Percentiles rank a stretch among this genome's conserved stretches.
Evolutionary conservation across 2,113 vertebrate genomes (phyloP).

Genomic region (Struthio camelus): DNA sequence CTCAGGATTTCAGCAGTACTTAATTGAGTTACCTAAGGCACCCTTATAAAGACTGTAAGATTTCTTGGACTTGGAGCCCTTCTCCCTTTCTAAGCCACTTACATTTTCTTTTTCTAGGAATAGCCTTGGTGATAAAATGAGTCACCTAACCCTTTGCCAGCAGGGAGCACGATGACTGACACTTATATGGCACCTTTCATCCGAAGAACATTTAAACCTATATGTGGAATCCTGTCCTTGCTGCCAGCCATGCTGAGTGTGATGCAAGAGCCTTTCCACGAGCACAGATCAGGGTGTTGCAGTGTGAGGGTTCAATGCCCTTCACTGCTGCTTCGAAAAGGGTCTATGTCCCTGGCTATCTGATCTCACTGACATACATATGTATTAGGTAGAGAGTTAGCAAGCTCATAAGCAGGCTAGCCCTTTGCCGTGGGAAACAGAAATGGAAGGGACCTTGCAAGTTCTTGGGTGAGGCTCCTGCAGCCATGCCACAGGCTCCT

Average conservation of each 20-base stretch:
- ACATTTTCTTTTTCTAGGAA: slow-evolving; percentile 61
- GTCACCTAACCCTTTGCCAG: slow-evolving; percentile 27
- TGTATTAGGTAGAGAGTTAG: not conserved
- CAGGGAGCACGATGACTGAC: slow-evolving; percentile 22
- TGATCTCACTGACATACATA: not conserved
- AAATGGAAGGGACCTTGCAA: not conserved
- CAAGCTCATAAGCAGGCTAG: not conserved
- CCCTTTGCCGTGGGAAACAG: not conserved
- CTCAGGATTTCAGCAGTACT: not conserved
- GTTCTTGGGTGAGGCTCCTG: not conserved
- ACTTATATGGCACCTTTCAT: not conserved
- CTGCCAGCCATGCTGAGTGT: not conserved
- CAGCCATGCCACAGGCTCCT: not conserved
- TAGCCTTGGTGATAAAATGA: slow-evolving; percentile 36
- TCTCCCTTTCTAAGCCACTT: slow-evolving; percentile 29
- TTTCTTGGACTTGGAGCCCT: slow-evolving; percentile 19
- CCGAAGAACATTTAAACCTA: not conserved
- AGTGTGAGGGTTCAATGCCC: not conserved
- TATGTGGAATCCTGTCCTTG: slow-evolving; percentile 3
- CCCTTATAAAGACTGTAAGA: not conserved
- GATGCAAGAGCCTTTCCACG: not conserved
- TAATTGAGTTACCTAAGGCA: not conserved
- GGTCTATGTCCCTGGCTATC: not conserved
- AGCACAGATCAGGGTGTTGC: accelerated
- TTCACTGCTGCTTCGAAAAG: not conserved